A percentile compares a stretch with the other conserved stretches of the same genome.
Conservation (phyloP, 2,797 vertebrate species). For the Rhynchonycteris naso region DNA sequence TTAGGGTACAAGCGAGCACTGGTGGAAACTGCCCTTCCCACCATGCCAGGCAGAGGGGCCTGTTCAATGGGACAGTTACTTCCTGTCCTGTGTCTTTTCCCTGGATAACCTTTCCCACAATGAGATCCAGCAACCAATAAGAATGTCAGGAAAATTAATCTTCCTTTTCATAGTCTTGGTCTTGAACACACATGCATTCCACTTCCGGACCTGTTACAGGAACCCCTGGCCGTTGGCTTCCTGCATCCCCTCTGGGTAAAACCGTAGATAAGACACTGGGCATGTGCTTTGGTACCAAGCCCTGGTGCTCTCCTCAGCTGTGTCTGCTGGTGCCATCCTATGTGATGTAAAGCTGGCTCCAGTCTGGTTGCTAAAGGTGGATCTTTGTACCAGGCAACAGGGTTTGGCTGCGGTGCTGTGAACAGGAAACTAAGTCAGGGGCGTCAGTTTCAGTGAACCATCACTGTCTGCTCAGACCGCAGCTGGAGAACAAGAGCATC, state of each 20-base stretch:
- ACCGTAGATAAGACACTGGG: background rate
- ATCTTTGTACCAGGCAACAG: background rate
- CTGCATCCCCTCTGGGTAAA: conserved; percentile 2
- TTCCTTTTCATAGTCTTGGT: background rate
- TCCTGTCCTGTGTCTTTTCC: background rate
- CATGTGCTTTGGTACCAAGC: background rate
- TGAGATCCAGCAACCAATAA: background rate
- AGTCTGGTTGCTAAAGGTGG: background rate
- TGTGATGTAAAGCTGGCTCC: background rate
- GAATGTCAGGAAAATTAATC: background rate
- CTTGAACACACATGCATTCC: background rate
- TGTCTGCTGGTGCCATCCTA: background rate
- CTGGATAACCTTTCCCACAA: background rate
- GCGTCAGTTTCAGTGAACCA: background rate
- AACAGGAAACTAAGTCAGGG: background rate
- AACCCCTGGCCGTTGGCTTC: conserved; percentile 15
- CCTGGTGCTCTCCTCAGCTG: background rate
- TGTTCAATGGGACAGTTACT: background rate
- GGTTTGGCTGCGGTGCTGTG: too few relatives aligned
- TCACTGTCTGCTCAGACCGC: accelerated
- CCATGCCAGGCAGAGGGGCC: background rate
- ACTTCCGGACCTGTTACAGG: conserved; percentile 33
- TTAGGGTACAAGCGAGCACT: accelerated
- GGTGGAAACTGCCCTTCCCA: background rate
- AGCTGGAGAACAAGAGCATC: background rate